Evolutionary conservation across 1,140 invertebrate species (phyloP).

Genomic region (Macrocentrus cingulum): DNA sequence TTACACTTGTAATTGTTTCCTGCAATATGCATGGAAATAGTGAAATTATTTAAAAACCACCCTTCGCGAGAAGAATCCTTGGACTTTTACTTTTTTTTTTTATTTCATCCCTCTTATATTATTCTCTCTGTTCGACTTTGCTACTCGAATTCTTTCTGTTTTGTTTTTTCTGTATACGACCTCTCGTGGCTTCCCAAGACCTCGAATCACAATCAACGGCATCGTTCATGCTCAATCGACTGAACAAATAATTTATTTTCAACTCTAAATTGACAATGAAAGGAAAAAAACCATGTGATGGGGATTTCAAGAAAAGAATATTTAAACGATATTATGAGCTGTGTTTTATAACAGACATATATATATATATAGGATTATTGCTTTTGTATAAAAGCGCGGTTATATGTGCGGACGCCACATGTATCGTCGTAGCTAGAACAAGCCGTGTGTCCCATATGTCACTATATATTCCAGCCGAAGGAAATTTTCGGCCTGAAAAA

Average conservation of each 20-base stretch:
- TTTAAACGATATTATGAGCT: no score
- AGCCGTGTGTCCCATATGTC: no score
- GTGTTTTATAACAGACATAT: no score
- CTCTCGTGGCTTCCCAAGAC: background rate
- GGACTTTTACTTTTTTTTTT: conserved; percentile 27
- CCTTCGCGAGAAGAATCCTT: conserved; percentile 28
- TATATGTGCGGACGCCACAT: no score
- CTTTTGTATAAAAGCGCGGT: no score
- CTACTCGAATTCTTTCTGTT: conserved; percentile 23
- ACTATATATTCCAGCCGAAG: no score
- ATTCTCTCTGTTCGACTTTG: conserved; percentile 28
- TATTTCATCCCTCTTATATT: conserved; percentile 29
- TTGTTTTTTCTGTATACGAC: background rate
- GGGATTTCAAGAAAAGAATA: no score
- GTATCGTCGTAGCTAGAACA: no score
- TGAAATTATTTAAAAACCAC: conserved; percentile 60
- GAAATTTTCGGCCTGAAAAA: no score
- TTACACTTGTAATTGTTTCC: conserved; percentile 61
- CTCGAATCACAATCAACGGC: conserved; percentile 26
- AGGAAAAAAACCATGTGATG: no score
- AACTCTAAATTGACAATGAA: no score
- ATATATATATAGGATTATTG: no score
- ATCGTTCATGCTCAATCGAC: conserved; percentile 26
- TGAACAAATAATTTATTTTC: conserved; percentile 25
- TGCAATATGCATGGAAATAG: conserved; percentile 61